Evolutionary conservation across 2,888 invertebrate species (phyloP).

Genomic region (Julus scanicus): DNA sequence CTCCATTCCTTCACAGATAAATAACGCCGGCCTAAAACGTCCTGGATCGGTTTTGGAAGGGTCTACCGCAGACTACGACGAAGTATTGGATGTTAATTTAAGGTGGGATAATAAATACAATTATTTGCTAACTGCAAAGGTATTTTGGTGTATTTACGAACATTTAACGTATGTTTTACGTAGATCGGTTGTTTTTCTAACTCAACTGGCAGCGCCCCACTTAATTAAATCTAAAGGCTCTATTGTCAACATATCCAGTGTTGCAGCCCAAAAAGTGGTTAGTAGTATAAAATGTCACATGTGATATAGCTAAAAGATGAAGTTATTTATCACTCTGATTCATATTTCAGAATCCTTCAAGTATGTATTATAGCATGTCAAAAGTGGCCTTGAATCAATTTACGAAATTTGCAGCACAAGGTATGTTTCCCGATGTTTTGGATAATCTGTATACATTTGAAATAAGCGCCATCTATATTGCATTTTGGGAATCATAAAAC

Average conservation of each 20-base stretch:
- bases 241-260: conserved; percentile 53
- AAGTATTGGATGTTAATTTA: conserved; percentile 53
- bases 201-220: conserved; percentile 54
- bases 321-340: background rate
- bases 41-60: conserved; percentile 38
- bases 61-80: conserved; percentile 52
- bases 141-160: background rate
- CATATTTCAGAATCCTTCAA: background rate
- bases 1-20: conserved; percentile 17
- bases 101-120: background rate
- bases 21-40: conserved; percentile 54
- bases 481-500: background rate
- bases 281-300: background rate
- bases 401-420: conserved; percentile 56
- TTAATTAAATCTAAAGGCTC: conserved; percentile 56
- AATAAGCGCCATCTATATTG: background rate
- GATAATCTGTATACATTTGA: background rate
- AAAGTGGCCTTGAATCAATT: conserved; percentile 53
- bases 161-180: background rate
- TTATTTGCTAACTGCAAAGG: background rate
- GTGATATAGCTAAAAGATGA: background rate
- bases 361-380: conserved; percentile 55
- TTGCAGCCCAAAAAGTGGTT: conserved; percentile 54
- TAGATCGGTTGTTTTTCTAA: conserved; percentile 54
- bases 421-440: conserved; percentile 37